Evolutionary conservation across 2,888 invertebrate genomes (phyloP).

Genomic region (Pristionchus exspectatus): DNA sequence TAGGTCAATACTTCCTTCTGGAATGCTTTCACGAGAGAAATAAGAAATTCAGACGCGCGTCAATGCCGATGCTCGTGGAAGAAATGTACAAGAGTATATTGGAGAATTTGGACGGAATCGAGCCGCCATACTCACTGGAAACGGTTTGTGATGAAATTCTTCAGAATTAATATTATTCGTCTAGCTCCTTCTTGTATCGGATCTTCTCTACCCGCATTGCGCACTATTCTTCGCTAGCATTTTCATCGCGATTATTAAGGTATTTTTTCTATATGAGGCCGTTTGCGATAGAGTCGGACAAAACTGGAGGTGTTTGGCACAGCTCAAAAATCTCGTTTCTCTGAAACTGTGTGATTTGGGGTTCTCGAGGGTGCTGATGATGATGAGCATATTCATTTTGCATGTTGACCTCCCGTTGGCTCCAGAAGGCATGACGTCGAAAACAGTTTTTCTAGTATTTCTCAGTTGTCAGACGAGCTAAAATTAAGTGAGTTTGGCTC

Average conservation of each 20-base stretch:
- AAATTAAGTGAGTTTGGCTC: too few species aligned
- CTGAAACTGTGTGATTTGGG: too few species aligned
- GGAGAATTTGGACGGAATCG: not conserved
- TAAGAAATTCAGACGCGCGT: not conserved
- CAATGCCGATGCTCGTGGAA: not conserved
- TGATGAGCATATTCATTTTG: too few species aligned
- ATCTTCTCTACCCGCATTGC: not conserved
- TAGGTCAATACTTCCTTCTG: not conserved
- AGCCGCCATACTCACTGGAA: not conserved
- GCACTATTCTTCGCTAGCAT: not conserved
- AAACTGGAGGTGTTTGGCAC: too few species aligned
- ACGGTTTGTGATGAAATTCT: not conserved
- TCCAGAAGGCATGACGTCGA: too few species aligned
- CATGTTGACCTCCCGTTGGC: too few species aligned
- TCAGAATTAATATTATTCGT: not conserved
- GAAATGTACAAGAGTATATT: constrained; percentile 12
- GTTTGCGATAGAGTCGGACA: too few species aligned
- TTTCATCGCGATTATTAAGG: not conserved
- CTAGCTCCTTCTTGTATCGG: not conserved
- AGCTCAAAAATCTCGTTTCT: too few species aligned
- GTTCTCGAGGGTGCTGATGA: too few species aligned
- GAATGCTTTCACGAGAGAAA: not conserved
- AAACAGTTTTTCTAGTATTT: too few species aligned
- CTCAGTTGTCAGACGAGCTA: too few species aligned
- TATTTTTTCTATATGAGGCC: too few species aligned